Evolutionary conservation across 2,113 vertebrate species (phyloP).

Genomic region (Pteruthius melanotis): DNA sequence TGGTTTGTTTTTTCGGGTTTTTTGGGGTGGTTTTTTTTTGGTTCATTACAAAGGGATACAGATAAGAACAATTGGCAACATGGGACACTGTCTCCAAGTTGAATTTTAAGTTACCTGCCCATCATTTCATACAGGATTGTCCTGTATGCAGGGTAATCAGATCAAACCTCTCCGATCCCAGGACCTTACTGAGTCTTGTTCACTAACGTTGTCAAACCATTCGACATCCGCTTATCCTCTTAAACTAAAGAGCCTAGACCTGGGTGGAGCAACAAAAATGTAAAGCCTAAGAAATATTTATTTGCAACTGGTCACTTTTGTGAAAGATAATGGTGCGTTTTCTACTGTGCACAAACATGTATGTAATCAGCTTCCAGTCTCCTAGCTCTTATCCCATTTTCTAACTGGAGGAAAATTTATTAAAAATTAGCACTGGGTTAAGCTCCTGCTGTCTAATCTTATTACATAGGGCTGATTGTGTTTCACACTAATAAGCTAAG

Average conservation of each 20-base stretch:
- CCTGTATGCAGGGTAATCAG: neutral
- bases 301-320: neutral
- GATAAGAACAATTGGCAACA: neutral
- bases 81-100: neutral
- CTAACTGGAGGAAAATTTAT: neutral
- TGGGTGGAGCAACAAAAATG: neutral
- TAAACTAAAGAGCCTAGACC: neutral
- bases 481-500: conserved; percentile 63
- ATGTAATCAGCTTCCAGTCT: neutral
- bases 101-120: neutral
- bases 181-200: neutral
- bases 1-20: neutral
- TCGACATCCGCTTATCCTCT: neutral
- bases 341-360: neutral
- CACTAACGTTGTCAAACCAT: neutral
- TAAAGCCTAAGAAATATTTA: neutral
- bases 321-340: neutral
- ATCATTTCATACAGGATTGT: neutral
- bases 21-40: neutral
- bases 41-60: neutral
- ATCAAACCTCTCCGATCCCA: neutral
- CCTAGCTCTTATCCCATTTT: neutral
- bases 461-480: conserved; percentile 56
- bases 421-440: conserved; percentile 35
- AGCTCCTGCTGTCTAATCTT: conserved; percentile 53